Conservation (phyloP, 2,888 invertebrate genomes). For the Euzetes globulus region DNA sequence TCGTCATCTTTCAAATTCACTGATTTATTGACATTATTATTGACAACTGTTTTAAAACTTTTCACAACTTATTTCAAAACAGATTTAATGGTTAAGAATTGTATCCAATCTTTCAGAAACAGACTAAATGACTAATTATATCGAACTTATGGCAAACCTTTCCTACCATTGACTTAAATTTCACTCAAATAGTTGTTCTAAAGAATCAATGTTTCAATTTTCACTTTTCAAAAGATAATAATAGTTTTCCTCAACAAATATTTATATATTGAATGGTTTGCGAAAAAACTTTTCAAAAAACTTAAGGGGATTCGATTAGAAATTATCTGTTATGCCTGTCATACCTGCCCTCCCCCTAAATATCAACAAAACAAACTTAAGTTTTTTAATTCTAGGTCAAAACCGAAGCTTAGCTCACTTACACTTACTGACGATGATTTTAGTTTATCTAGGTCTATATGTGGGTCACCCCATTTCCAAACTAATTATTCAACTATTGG, state of each 20-base stretch:
- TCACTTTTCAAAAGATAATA: neutral
- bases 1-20: neutral
- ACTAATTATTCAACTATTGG: conserved; percentile 1
- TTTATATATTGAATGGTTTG: neutral
- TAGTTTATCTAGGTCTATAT: conserved; percentile 16
- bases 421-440: conserved; percentile 3
- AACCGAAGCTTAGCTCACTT: conserved; percentile 14
- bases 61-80: neutral
- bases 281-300: neutral
- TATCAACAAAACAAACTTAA: conserved; percentile 8
- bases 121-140: too few relatives aligned
- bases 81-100: neutral
- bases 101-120: too few relatives aligned
- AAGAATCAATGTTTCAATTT: neutral
- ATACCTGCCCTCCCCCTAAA: conserved; percentile 5
- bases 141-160: neutral
- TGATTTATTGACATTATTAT: neutral
- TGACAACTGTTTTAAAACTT: neutral
- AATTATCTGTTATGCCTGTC: neutral
- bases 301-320: conserved; percentile 1
- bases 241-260: conserved; percentile 27
- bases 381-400: conserved; percentile 29
- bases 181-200: neutral
- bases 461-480: conserved; percentile 23
- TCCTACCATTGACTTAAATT: neutral